These are phyloP conservation scores for Crioceris asparagi DNA, from an alignment of 2,888 invertebrate genomes.

Conservation along the genomic window DNA sequence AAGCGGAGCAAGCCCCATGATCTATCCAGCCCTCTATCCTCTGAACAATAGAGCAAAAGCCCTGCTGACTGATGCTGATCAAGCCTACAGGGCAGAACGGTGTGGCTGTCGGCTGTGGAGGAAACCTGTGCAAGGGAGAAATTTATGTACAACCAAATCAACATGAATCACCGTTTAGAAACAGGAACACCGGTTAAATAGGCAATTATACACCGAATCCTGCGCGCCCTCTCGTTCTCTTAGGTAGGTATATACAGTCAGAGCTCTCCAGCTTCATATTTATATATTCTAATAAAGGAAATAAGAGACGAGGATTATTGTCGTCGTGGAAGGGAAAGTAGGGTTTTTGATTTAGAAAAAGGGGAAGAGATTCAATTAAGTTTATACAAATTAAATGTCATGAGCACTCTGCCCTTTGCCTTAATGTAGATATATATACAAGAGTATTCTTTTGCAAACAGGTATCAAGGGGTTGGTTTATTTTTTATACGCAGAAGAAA, in stretches of 20 bases:
- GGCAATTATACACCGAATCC: conserved; percentile 25
- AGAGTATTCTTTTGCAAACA: too few species aligned
- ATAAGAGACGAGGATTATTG: conserved; percentile 34
- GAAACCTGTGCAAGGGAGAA: too few species aligned
- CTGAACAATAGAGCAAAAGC: too few species aligned
- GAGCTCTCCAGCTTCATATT: conserved; percentile 26
- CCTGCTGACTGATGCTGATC: too few species aligned
- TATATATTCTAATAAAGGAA: conserved; percentile 35
- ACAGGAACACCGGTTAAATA: conserved; percentile 26
- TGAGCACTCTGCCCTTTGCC: too few species aligned
- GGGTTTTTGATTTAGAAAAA: conserved; percentile 32
- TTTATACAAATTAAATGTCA: conserved; percentile 37
- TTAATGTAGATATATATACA: too few species aligned
- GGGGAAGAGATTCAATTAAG: conserved; percentile 34
- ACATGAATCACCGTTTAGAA: conserved; percentile 25
- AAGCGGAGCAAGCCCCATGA: too few species aligned
- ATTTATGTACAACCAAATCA: conserved; percentile 2
- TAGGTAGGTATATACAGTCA: conserved; percentile 18
- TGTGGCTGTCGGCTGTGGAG: too few species aligned
- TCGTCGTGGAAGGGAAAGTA: conserved; percentile 31
- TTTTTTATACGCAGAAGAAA: too few species aligned
- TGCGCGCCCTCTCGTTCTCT: conserved; percentile 1
- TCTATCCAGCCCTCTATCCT: too few species aligned
- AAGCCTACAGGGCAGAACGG: too few species aligned
- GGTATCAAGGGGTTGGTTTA: too few species aligned